Evolutionary conservation across 2,888 invertebrate genomes (phyloP), one percentile per base, ranked within the genome.

Genomic region (Tetropium fuscum): DNA sequence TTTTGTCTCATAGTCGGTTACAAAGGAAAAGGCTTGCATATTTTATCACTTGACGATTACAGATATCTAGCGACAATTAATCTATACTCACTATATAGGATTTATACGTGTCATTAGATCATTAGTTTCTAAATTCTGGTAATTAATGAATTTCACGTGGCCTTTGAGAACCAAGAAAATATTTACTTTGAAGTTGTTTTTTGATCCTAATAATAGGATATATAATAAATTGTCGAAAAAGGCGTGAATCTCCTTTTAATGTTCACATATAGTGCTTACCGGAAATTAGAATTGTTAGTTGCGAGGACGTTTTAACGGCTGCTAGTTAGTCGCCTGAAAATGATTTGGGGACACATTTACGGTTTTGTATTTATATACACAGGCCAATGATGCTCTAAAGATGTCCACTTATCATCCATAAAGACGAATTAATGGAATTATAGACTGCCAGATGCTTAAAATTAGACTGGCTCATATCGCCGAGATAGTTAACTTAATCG

Each of bases 291-390:
- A 76, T 73, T 68, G 72, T 72, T 69, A 51, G 60, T 62, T 63
- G 78, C 70, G 81, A 71, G 68, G 80, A 81, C 77, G 72, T 69
- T 69, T 79, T 79, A 79, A 80, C 71, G 77, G 74, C 66, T 63
- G 74, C 78, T 79, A 77, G 81, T 80, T 80, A 79, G 81, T 75
- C 74, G 76, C 51, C 62, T 66, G 75, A 73, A 78, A 79, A 75
- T 74, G 78, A 74, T 74, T 71, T 69, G 80, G 65, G 53, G 78
- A 80, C 78, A 77, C 70, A 80, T 80, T 81, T 80, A 81, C 72
- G 72, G 72, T 66, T 51, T 58, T 63, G 74, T 75, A 76, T 77
- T 78, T 79, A 78, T 78, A 78, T 51, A 53, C 60, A 66, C 64
- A 64, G 38, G 53, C 66, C 70, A 67, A 62, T 64, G 58, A 43